Conservation (phyloP, 2,888 invertebrate species). For the Chironomus tentans region DNA sequence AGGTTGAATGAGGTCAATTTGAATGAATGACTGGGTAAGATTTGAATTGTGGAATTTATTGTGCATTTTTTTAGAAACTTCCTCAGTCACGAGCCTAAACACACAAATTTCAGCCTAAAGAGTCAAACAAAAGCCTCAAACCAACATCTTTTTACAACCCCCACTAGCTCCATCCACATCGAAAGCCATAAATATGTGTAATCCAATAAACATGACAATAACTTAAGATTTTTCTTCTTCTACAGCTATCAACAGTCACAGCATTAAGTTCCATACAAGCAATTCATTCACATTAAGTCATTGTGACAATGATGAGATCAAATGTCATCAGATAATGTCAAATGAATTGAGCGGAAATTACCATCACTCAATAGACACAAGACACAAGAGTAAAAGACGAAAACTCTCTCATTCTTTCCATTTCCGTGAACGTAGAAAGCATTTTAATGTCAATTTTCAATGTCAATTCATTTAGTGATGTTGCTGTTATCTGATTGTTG, state of each 20-base stretch:
- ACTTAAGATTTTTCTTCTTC: not conserved
- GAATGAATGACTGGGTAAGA: too few relatives aligned
- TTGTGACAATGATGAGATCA: not conserved
- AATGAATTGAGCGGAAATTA: not conserved
- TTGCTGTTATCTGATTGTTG: not conserved
- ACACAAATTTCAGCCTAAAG: too few relatives aligned
- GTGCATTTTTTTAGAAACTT: too few relatives aligned
- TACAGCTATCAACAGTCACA: not conserved
- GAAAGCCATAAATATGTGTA: not conserved
- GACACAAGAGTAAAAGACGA: not conserved
- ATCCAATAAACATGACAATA: not conserved
- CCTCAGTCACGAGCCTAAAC: too few relatives aligned
- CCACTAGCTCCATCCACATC: not conserved
- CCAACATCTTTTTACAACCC: not conserved
- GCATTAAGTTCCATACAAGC: too few relatives aligned
- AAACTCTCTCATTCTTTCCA: not conserved
- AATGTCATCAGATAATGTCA: not conserved
- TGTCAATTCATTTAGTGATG: not conserved
- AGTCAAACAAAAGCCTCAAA: not conserved
- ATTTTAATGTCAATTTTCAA: not conserved
- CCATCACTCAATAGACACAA: not conserved
- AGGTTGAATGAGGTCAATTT: too few relatives aligned
- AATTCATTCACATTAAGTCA: too few relatives aligned
- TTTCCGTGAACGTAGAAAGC: too few relatives aligned
- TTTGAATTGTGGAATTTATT: too few relatives aligned